Evolutionary conservation across 2,888 invertebrate genomes (phyloP).

Genomic region (Zelleria hepariella): DNA sequence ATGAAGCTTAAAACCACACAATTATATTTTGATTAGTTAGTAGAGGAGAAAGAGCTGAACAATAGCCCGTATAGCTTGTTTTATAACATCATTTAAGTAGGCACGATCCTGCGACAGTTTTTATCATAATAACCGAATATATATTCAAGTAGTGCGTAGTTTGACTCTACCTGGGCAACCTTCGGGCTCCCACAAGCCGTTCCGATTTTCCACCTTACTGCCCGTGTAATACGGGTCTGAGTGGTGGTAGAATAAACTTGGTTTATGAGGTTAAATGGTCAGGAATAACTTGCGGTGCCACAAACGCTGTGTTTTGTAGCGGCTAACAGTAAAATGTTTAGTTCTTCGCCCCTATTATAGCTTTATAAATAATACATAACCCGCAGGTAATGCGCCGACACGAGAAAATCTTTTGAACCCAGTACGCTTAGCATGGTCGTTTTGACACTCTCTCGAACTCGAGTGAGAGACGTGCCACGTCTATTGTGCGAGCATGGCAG

Average conservation of each 20-base stretch:
- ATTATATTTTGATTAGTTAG: too few relatives aligned
- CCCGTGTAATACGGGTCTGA: conserved; percentile 20
- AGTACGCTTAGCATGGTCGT: too few relatives aligned
- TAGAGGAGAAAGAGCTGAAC: neutral
- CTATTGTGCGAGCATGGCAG: too few relatives aligned
- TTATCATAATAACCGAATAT: conserved; percentile 63
- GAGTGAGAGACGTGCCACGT: too few relatives aligned
- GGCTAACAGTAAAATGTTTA: conserved; percentile 21
- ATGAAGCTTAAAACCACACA: too few relatives aligned
- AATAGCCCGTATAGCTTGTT: neutral
- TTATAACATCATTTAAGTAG: neutral
- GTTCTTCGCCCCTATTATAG: conserved; percentile 26
- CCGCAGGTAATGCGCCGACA: neutral
- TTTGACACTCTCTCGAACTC: too few relatives aligned
- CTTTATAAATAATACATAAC: conserved; percentile 2
- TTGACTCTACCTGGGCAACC: conserved; percentile 14
- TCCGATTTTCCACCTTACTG: conserved; percentile 24
- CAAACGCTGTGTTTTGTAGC: conserved; percentile 25
- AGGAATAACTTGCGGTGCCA: conserved; percentile 28
- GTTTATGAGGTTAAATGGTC: conserved; percentile 32
- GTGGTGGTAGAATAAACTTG: conserved; percentile 17
- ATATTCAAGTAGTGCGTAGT: conserved; percentile 52
- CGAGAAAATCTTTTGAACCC: neutral
- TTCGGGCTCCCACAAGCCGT: conserved; percentile 2
- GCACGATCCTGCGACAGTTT: conserved; percentile 34